Percentiles rank a stretch among this genome's conserved stretches.
Evolutionary conservation across 1,140 invertebrate species (phyloP).

Genomic region (Drosophila trapezifrons): DNA sequence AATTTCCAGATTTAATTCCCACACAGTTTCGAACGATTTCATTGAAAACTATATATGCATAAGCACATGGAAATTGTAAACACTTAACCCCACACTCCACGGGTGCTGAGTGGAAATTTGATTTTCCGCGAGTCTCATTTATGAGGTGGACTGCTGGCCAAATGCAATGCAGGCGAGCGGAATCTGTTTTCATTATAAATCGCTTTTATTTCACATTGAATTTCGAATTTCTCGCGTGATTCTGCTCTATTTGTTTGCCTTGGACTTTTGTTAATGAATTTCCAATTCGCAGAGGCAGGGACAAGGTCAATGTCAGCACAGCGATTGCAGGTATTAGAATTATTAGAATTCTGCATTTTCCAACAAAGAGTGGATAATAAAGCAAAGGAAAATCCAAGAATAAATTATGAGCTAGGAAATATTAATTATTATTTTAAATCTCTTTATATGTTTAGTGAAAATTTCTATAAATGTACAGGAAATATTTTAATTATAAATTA

Average conservation of each 20-base stretch:
- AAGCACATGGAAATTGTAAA: conserved; percentile 41
- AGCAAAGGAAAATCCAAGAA: background rate
- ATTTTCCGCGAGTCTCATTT: conserved; percentile 36
- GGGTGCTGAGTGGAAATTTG: conserved; percentile 30
- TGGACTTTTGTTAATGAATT: conserved; percentile 37
- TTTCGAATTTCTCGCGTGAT: conserved; percentile 30
- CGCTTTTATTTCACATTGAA: conserved; percentile 49
- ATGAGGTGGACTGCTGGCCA: conserved; percentile 33
- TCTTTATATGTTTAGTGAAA: too few relatives aligned
- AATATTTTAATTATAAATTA: too few relatives aligned
- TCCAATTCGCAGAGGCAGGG: conserved; percentile 2
- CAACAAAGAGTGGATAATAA: background rate
- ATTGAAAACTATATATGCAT: conserved; percentile 50
- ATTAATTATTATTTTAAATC: background rate
- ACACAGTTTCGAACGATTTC: conserved; percentile 44
- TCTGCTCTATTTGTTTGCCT: conserved; percentile 49
- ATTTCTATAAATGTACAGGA: too few relatives aligned
- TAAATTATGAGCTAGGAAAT: too few relatives aligned
- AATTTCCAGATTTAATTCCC: conserved; percentile 61
- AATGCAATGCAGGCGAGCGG: conserved; percentile 3
- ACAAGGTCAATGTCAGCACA: conserved; percentile 59
- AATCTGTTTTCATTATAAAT: conserved; percentile 60
- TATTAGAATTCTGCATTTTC: background rate
- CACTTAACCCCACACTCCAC: conserved; percentile 32
- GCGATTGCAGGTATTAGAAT: conserved; percentile 8